Conservation (phyloP, 1,140 invertebrate genomes). For the Geopemphigus sp. region DNA sequence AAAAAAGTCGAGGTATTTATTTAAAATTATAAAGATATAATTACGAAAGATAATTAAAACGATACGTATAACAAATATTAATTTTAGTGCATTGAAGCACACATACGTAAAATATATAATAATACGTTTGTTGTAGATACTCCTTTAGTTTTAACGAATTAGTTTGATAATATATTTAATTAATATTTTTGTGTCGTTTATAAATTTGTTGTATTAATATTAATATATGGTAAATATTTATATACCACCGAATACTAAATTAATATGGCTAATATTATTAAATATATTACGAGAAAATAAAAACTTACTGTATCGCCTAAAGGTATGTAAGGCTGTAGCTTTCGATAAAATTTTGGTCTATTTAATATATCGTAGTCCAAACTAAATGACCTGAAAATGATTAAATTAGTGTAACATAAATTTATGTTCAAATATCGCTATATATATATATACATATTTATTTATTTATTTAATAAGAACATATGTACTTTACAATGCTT, state of each 20-base stretch:
- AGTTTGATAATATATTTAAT: not conserved
- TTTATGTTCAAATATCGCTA: not conserved
- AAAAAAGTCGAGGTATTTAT: too few relatives aligned
- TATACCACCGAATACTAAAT: too few relatives aligned
- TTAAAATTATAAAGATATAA: too few relatives aligned
- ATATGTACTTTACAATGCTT: constrained; percentile 22
- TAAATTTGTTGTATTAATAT: too few relatives aligned
- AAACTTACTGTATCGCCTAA: constrained; percentile 44
- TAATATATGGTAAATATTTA: too few relatives aligned
- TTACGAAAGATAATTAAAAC: too few relatives aligned
- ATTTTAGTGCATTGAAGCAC: too few relatives aligned
- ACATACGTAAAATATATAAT: too few relatives aligned
- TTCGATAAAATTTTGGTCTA: constrained; percentile 46
- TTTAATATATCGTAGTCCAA: constrained; percentile 42
- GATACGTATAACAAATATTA: too few relatives aligned
- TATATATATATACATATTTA: too few relatives aligned
- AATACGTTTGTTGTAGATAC: not conserved
- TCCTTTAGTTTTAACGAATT: not conserved
- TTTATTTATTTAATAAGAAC: constrained; percentile 33
- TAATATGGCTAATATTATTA: not conserved
- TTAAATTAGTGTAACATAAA: not conserved
- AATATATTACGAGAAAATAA: not conserved
- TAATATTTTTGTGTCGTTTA: not conserved
- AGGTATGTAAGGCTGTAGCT: constrained; percentile 42
- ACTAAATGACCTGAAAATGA: constrained; percentile 34